Evolutionary conservation across 2,113 vertebrate species (phyloP).

Genomic region (Hymenochirus boettgeri): DNA sequence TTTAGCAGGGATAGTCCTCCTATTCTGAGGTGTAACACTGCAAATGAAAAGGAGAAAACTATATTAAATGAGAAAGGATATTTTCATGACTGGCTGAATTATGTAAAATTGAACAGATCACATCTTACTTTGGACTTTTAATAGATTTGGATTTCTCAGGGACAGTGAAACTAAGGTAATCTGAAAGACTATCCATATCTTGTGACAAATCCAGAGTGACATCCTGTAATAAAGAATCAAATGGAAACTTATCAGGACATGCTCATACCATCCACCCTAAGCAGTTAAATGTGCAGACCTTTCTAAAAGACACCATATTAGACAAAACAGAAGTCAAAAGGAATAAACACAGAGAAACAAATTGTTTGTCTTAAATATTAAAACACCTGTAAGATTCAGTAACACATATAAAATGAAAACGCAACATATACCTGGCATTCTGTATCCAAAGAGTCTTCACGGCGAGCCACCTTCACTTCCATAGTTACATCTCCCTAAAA

Average conservation of each 20-base stretch:
- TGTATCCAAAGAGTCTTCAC: constrained; percentile 22
- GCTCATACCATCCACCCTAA: background rate
- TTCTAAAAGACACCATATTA: too few species aligned
- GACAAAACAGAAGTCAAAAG: too few species aligned
- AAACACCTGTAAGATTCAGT: too few species aligned
- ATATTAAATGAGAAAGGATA: background rate
- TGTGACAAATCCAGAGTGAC: constrained; percentile 23
- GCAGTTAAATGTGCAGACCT: too few species aligned
- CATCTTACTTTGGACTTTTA: constrained; percentile 31
- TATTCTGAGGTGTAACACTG: constrained; percentile 68
- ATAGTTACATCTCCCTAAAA: constrained; percentile 31
- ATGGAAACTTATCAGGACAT: background rate
- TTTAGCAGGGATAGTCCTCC: constrained; percentile 73
- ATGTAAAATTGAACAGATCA: background rate
- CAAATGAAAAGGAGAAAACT: background rate
- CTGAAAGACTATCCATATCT: constrained; percentile 32
- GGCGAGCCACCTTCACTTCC: constrained; percentile 22
- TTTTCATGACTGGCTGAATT: background rate
- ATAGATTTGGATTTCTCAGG: constrained; percentile 30
- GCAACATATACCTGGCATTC: constrained; percentile 16
- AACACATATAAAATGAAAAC: too few species aligned
- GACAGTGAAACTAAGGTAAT: constrained; percentile 23
- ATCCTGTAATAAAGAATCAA: constrained; percentile 2
- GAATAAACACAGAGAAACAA: too few species aligned
- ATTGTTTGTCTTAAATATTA: too few species aligned